phyloP scores from a whole-genome alignment of 2,113 vertebrate species.

The Nestor notabilis region DNA sequence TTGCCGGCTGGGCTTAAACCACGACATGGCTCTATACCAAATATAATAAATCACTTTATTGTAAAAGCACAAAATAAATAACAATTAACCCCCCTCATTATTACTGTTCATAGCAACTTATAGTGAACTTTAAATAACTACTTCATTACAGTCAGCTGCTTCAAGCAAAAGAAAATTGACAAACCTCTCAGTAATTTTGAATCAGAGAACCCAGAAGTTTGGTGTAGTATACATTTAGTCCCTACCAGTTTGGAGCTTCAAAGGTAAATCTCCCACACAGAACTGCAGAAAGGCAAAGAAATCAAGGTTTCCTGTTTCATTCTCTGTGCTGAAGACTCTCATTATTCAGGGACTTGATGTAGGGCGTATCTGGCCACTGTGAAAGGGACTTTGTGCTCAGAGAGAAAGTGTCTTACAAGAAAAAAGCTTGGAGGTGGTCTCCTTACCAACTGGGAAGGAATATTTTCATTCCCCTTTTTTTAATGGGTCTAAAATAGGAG shows the following conservation, averaged over 20 bases:
- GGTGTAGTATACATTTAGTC: neutral
- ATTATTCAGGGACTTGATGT: neutral
- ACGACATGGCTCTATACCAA: too few relatives aligned
- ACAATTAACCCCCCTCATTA: neutral
- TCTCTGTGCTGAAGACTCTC: neutral
- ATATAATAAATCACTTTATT: neutral
- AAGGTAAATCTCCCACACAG: neutral
- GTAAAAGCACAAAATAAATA: neutral
- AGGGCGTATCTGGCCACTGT: neutral
- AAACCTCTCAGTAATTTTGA: neutral
- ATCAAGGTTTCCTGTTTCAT: neutral
- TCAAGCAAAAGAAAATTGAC: neutral
- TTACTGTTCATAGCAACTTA: neutral
- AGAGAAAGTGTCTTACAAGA: neutral
- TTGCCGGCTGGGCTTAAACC: too few relatives aligned
- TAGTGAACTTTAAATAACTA: neutral
- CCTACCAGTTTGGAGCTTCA: neutral
- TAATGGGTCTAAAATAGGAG: neutral
- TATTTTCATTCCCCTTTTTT: neutral
- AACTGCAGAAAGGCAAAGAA: neutral
- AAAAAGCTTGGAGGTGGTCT: neutral
- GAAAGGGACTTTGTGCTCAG: conserved; percentile 15
- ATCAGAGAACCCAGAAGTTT: neutral
- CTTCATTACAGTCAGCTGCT: neutral
- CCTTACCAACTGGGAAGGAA: neutral